Base-by-base conservation (phyloP, 2,113 vertebrate genomes). In the Pelobates fuscus region DNA sequence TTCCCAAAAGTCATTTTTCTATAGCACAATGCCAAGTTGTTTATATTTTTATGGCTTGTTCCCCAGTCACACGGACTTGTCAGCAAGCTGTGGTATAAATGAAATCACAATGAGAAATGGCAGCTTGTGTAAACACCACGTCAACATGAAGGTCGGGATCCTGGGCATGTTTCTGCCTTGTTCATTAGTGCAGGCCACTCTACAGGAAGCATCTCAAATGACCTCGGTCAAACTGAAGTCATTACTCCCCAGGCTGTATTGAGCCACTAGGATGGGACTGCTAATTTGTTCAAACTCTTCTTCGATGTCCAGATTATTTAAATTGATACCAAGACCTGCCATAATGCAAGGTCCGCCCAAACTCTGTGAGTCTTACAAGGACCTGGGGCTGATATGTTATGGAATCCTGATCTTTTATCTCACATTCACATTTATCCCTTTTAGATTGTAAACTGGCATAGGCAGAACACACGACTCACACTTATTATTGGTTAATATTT, bases 11-110 rank as follows among this genome's bases (percentile, higher is more conserved):
- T 17, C 8, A 26, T 18, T 27, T 49, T 23, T 23, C 26, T 20
- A n/a, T n/a, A 21, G 12, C 12, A 68, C 27, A 68, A 55, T 30
- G 27, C 24, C 15, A 26, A 37, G 32, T 27, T 57, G n/a, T 44
- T 75, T 67, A 55, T 58, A 52, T 41, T 67, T 67, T 75, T 59
- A 54, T n/a, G 64, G 43, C 27, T 63, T 57, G 59, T 78, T 64
- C 0, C 1, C 49, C 37, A 78, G 79, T 79, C 81, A 82, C 80
- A 82, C 68, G 81, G 82, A 87, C 85, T 87, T 85, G 84, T 86
- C 81, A 80, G 70, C 80, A 20, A 77, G 80, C 68, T 75, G 70
- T 68, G 78, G 73, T 78, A 82, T 82, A 81, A 86, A 87, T 82
- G 79, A 80, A 72, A 21, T 70, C 78, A 80, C 0, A 82, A 82